Evolutionary conservation across 37 sponge, comb jelly and placozoan species (phyloP), one percentile per base, ranked within the genome.

Genomic region (Petrosia ficiformis): DNA sequence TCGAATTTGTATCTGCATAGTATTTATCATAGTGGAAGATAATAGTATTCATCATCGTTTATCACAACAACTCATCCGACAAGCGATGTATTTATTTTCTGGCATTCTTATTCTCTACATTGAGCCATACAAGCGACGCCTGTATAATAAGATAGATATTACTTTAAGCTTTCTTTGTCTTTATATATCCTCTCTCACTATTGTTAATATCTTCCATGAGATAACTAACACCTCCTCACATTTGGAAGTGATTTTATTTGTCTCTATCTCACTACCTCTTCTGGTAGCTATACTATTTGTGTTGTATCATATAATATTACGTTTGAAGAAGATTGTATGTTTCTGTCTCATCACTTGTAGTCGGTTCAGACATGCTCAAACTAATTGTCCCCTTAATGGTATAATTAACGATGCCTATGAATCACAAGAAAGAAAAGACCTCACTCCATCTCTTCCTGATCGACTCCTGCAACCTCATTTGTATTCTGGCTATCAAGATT

Each of bases 141-240:
- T 6, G 11, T 61, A 61, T n/a, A 61, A 61, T n/a, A 61, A 61
- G 5, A 5, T 61, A 26, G 63, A 61, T n/a, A 61, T 61, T 26
- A 6, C 25, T 29, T 26, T 61, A 5, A 26, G 11, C 28, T 6
- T 8, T 11, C n/a, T 26, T 61, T 24, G 63, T n/a, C 5, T 5
- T n/a, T 11, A 26, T 29, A 61, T 48, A 19, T 48, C 14, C 14
- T 8, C 54, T 14, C 8, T 48, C 54, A 48, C 54, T 48, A 8
- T 19, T 8, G 54, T 48, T 14, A 19, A 8, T 14, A 48, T 48
- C 14, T 48, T 19, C 14, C 54, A 48, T 8, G 14, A 48, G 8
- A 14, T 48, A 19, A 14, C 14, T 48, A 19, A 8, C 8, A 48
- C 8, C 14, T 19, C 54, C 14, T 19, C 14, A 14, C 14, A 19